Percentiles rank a stretch among this genome's conserved stretches.
phyloP scores from a whole-genome alignment of 2,797 vertebrate species.

The Liasis olivaceus region DNA sequence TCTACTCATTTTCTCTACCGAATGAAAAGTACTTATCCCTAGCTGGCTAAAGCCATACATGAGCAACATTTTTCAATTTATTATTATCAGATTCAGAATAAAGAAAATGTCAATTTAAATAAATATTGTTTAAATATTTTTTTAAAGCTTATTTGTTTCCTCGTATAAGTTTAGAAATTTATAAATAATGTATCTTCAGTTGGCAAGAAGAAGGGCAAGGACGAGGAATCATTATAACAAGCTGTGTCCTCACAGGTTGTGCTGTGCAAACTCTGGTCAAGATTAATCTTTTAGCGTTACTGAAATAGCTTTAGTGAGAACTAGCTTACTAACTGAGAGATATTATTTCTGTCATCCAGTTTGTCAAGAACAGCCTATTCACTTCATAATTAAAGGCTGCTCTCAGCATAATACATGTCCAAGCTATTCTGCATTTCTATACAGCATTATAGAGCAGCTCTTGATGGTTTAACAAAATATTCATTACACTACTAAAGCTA shows the following conservation, averaged over 20 bases:
- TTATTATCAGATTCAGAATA: conserved; percentile 32
- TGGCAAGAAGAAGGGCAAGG: background rate
- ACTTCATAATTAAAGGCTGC: conserved; percentile 7
- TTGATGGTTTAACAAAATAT: background rate
- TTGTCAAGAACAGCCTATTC: background rate
- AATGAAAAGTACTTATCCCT: background rate
- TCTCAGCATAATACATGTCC: background rate
- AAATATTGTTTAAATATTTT: background rate
- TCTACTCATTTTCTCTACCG: background rate
- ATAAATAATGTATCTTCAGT: background rate
- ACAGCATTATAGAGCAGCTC: background rate
- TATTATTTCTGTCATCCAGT: conserved; percentile 1
- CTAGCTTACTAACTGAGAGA: background rate
- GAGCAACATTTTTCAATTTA: background rate
- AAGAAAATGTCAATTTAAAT: background rate
- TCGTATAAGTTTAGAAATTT: background rate
- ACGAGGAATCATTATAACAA: background rate
- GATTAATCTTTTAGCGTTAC: conserved; percentile 3
- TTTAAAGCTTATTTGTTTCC: background rate
- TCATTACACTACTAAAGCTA: background rate
- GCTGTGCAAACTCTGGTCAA: background rate
- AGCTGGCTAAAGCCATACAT: background rate
- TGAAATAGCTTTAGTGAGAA: conserved; percentile 5
- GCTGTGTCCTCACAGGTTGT: background rate
- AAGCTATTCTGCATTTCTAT: background rate